These are phyloP conservation scores for Babyrousa celebensis DNA, from an alignment of 2,797 vertebrate genomes.

Conservation along the genomic window DNA sequence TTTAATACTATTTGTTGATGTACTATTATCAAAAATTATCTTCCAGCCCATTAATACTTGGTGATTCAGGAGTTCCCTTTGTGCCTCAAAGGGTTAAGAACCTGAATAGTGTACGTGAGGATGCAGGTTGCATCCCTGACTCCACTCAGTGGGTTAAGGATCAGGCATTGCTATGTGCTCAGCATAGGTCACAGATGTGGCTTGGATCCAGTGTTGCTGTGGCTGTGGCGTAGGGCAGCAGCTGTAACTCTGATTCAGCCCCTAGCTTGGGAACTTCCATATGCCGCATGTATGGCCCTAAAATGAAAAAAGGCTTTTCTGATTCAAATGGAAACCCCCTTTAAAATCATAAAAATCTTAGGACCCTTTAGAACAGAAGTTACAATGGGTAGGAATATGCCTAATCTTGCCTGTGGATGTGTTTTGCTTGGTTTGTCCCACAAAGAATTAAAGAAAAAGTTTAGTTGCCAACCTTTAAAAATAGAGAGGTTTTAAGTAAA, in stretches of 20 bases:
- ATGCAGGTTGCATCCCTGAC: too few relatives aligned
- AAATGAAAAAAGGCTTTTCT: not conserved
- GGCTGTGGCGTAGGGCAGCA: too few relatives aligned
- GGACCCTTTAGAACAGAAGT: not conserved
- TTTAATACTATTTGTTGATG: not conserved
- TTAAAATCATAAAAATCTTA: not conserved
- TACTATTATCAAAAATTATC: not conserved
- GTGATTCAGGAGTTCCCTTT: not conserved
- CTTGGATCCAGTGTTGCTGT: too few relatives aligned
- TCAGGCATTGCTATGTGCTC: too few relatives aligned
- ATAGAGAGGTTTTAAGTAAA: not conserved
- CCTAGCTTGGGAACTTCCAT: too few relatives aligned
- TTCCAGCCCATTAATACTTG: not conserved
- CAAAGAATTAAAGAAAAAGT: not conserved
- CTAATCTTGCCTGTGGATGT: not conserved
- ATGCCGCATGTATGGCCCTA: too few relatives aligned
- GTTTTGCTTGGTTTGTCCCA: not conserved
- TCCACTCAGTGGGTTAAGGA: too few relatives aligned
- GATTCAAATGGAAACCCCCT: not conserved
- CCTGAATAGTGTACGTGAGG: too few relatives aligned
- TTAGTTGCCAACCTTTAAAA: slow-evolving; percentile 41
- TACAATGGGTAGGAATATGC: not conserved
- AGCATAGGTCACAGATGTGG: too few relatives aligned
- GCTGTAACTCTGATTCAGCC: too few relatives aligned
- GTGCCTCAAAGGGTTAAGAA: too few relatives aligned